Evolutionary conservation across 2,888 invertebrate genomes (phyloP).

Genomic region (Hyposoter didymator): DNA sequence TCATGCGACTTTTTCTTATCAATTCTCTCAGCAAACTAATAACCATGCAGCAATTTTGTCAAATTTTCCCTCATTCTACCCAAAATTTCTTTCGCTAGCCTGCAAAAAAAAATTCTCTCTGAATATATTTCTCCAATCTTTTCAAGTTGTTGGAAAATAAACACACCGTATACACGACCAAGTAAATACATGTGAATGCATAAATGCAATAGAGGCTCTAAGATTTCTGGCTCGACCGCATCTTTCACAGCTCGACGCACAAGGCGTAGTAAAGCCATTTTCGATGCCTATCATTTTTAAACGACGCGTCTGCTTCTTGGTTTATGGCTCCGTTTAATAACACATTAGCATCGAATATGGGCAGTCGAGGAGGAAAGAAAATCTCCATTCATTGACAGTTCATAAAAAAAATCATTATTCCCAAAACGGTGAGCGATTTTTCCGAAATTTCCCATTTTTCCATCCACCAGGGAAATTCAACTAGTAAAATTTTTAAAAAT

Average conservation of each 20-base stretch:
- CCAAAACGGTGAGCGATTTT: too few relatives aligned
- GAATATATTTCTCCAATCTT: not conserved
- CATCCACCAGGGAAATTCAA: too few relatives aligned
- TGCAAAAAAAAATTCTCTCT: not conserved
- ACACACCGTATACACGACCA: slow-evolving; percentile 15
- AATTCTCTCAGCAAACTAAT: not conserved
- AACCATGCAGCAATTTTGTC: not conserved
- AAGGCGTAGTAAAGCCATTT: slow-evolving; percentile 54
- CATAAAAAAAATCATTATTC: not conserved
- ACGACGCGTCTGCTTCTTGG: slow-evolving; percentile 49
- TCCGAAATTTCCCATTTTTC: not conserved
- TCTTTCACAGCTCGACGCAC: slow-evolving; percentile 61
- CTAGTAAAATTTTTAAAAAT: too few relatives aligned
- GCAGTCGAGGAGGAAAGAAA: not conserved
- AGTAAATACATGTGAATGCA: not conserved
- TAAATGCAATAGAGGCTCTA: slow-evolving; percentile 10
- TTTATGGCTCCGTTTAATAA: slow-evolving; percentile 51
- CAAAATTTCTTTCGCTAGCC: not conserved
- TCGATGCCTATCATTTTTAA: slow-evolving; percentile 44
- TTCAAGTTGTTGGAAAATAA: not conserved
- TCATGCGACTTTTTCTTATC: not conserved
- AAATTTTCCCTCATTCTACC: not conserved
- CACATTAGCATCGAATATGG: not conserved
- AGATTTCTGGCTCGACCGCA: slow-evolving; percentile 53
- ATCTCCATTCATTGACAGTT: not conserved